Conservation (phyloP, 2,797 vertebrate species). For the Acestrorhynchus altus region DNA sequence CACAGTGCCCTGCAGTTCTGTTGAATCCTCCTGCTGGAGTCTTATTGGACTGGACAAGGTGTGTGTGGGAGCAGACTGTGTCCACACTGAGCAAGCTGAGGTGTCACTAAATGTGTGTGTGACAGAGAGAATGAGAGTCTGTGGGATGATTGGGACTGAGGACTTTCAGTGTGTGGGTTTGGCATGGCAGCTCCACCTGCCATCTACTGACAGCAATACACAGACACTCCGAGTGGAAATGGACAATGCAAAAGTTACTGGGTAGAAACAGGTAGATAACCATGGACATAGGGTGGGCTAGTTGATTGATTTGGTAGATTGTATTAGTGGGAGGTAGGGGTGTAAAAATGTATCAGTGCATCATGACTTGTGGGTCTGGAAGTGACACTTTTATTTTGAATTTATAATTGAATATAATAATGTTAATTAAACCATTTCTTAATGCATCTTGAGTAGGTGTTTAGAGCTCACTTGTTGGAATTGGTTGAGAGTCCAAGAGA, state of each 20-base stretch:
- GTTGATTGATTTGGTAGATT: conserved; percentile 1
- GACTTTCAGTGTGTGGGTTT: conserved; percentile 46
- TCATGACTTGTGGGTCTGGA: background rate
- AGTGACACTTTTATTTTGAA: background rate
- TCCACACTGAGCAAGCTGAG: conserved; percentile 53
- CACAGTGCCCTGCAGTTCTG: conserved; percentile 35
- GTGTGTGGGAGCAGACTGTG: conserved; percentile 58
- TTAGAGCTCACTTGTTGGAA: background rate
- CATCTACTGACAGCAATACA: conserved; percentile 48
- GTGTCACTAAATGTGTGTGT: conserved; percentile 50
- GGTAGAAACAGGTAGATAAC: conserved; percentile 24
- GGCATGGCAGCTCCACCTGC: conserved; percentile 46
- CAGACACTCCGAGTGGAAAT: conserved; percentile 43
- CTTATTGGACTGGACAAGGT: conserved; percentile 60
- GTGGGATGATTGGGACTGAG: conserved; percentile 47
- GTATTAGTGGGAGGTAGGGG: background rate
- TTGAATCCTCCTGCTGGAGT: conserved; percentile 37
- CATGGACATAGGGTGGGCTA: conserved; percentile 16
- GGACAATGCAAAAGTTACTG: conserved; percentile 23
- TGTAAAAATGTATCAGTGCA: background rate
- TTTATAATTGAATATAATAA: background rate
- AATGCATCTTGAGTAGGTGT: background rate
- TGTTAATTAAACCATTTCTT: too few relatives aligned
- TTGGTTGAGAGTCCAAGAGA: background rate
- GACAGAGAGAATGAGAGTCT: conserved; percentile 37